Conservation (phyloP, 1,140 invertebrate genomes). For the Telenomus remus region DNA sequence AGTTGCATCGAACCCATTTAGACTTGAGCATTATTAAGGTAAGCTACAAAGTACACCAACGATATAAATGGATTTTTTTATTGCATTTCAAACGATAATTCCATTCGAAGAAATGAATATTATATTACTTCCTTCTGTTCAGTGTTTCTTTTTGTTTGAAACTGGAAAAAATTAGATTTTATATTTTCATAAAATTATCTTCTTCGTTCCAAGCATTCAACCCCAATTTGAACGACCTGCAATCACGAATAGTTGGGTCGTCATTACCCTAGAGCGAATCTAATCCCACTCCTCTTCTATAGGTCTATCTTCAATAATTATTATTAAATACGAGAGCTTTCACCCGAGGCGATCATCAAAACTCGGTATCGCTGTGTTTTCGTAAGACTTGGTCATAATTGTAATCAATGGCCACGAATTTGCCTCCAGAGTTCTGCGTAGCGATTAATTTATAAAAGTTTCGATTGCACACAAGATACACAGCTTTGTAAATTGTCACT, state of each 20-base stretch:
- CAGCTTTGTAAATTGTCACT: conserved; percentile 8
- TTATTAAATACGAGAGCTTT: conserved; percentile 57
- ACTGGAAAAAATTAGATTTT: too few relatives aligned
- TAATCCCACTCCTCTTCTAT: background rate
- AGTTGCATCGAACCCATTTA: background rate
- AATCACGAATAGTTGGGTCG: conserved; percentile 56
- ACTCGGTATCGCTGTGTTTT: conserved; percentile 34
- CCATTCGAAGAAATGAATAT: too few relatives aligned
- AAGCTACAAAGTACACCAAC: too few relatives aligned
- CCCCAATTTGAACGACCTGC: conserved; percentile 13
- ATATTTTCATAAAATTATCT: too few relatives aligned
- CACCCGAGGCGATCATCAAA: conserved; percentile 51
- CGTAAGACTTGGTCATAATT: conserved; percentile 40
- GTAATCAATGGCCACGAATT: conserved; percentile 45
- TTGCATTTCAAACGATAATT: too few relatives aligned
- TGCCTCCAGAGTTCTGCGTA: conserved; percentile 4
- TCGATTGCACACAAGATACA: conserved; percentile 38
- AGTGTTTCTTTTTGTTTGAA: too few relatives aligned
- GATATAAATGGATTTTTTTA: too few relatives aligned
- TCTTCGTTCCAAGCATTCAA: conserved; percentile 8
- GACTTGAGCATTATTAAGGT: background rate
- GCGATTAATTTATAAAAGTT: background rate
- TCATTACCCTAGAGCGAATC: conserved; percentile 43
- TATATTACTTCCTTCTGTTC: too few relatives aligned
- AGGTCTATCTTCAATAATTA: conserved; percentile 46